Percentiles rank a stretch among this genome's conserved stretches.
These are phyloP conservation scores for Philypnodon macrostomus DNA, from an alignment of 2,797 vertebrate species.

Conservation along the genomic window DNA sequence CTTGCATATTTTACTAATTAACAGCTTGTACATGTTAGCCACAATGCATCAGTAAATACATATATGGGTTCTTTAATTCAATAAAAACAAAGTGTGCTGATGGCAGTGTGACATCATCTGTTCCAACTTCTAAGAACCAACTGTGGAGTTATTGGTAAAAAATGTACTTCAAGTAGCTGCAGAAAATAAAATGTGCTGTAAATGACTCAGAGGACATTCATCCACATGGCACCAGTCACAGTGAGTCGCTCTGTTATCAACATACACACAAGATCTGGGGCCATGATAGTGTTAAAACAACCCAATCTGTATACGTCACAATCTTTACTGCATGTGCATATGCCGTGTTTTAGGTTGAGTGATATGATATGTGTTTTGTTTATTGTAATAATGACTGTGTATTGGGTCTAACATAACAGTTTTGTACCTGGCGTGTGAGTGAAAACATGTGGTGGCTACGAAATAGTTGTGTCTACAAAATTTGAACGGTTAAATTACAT, in stretches of 20 bases:
- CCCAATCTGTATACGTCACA: background rate
- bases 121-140: constrained; percentile 30
- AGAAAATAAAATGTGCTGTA: constrained; percentile 37
- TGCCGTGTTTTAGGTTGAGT: no score
- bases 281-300: constrained; percentile 12
- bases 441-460: background rate
- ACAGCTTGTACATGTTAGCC: constrained; percentile 47
- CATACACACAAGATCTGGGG: constrained; percentile 13
- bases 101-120: constrained; percentile 30
- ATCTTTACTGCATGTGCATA: constrained; percentile 1
- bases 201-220: constrained; percentile 52
- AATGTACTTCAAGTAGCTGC: constrained; percentile 43
- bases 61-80: constrained; percentile 13
- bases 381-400: constrained; percentile 7
- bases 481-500: background rate
- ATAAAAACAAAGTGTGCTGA: constrained; percentile 45
- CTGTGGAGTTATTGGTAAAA: constrained; percentile 32
- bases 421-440: constrained; percentile 3
- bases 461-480: background rate
- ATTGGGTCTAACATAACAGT: constrained; percentile 10
- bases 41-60: constrained; percentile 47
- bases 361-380: no score
- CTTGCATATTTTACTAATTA: constrained; percentile 59
- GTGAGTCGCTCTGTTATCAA: constrained; percentile 38
- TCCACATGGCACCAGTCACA: constrained; percentile 53